Conservation (phyloP, 2,113 vertebrate genomes). For the Dasyurus viverrinus region DNA sequence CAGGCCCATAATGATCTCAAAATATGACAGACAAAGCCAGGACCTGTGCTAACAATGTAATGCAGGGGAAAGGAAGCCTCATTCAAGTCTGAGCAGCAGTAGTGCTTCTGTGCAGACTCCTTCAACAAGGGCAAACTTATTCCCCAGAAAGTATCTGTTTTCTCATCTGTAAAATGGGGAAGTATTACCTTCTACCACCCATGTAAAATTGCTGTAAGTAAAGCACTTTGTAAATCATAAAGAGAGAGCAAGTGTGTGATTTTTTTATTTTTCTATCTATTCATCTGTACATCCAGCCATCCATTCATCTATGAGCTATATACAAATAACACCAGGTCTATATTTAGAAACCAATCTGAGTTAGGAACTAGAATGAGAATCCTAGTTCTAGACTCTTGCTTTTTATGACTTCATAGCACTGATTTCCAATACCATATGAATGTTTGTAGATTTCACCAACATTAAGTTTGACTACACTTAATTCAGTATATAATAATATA, state of each 20-base stretch:
- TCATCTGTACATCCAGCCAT: not conserved
- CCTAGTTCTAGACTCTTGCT: not conserved
- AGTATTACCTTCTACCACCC: not conserved
- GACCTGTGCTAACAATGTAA: not conserved
- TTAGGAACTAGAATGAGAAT: not conserved
- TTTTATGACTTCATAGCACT: not conserved
- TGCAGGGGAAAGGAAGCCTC: not conserved
- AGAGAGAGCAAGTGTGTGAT: not conserved
- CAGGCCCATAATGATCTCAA: not conserved
- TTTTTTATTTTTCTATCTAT: not conserved
- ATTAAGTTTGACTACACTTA: not conserved
- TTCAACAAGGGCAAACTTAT: not conserved
- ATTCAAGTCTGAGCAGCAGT: not conserved
- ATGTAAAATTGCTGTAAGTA: not conserved
- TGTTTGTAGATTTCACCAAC: not conserved
- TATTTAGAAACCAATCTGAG: not conserved
- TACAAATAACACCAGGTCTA: not conserved
- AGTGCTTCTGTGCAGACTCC: not conserved
- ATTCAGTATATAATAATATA: not conserved
- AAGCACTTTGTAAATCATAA: not conserved
- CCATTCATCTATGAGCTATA: not conserved
- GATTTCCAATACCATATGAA: not conserved
- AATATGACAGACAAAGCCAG: not conserved
- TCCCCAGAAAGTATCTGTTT: not conserved
- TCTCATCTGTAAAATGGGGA: not conserved